Base-by-base conservation (phyloP, 2,888 invertebrate species). In the Sphaeridia pumilis region DNA sequence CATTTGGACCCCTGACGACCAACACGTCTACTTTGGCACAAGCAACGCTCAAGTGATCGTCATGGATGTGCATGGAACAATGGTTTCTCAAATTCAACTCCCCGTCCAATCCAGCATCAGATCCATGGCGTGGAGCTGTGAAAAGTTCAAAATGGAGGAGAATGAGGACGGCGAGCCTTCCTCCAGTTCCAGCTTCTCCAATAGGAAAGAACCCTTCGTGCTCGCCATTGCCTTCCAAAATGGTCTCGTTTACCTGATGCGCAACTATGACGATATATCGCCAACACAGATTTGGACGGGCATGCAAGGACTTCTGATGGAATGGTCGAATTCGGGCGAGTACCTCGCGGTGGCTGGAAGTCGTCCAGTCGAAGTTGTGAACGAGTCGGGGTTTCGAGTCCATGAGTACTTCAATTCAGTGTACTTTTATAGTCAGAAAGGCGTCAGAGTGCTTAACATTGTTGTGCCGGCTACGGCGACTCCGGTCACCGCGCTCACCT, bases 101-200 rank as follows among this genome's bases (percentile, higher is more conserved):
- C 66, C 69, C 25, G 81, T 83, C 55, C 81, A 83, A 35, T 84
- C 89, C 51, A 85, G 85, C 7, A 90, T 95, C 65, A 83, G 83
- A 2, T 80, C 85, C 45, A 89, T 95, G 87, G 84, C 88, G 17
- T 95, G 94, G 94, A 92, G 92, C 21, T 93, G 94, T 69, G 92
- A 93, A 70, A 93, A 93, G 69, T 94, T 94, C 72, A 93, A 92
- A 74, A 93, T 94, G 92, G 93, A 93, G 70, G 93, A 93, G 70
- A 84, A 83, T 1, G 87, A 87, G 66, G 87, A 87, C 61, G 78
- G 76, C 2, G 77, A 46, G 43, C 47, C 51, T 4, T 58, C 58
- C 49, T 55, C 61, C 41, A 56, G 57, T 10, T 17, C 26, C 48
- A 56, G 67, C 67, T 64, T 52, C 47, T 57, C 41, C 22, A 50